These are phyloP conservation scores for Delia radicum DNA, from an alignment of 1,140 invertebrate species.

Conservation along the genomic window DNA sequence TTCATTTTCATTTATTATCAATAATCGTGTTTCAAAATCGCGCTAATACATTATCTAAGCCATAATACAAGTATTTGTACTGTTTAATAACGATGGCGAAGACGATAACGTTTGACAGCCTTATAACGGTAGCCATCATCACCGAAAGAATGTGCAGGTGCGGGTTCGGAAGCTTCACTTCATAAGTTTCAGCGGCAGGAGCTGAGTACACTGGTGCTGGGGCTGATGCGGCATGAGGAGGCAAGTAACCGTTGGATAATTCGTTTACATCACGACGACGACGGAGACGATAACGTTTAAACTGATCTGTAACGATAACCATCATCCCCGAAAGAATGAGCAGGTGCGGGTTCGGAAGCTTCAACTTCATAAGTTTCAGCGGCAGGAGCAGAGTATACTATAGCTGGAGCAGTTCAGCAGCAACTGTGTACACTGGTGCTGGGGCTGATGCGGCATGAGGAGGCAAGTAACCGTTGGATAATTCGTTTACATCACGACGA, in stretches of 20 bases:
- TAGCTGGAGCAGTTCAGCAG: background rate
- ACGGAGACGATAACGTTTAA: slow-evolving; percentile 31
- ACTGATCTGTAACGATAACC: slow-evolving; percentile 38
- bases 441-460: slow-evolving; percentile 18
- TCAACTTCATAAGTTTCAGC: slow-evolving; percentile 26
- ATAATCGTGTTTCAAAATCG: too few relatives aligned
- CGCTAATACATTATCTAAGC: too few relatives aligned
- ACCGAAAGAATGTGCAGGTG: background rate
- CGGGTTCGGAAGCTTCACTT: slow-evolving; percentile 20
- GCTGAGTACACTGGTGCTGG: background rate
- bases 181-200: slow-evolving; percentile 10
- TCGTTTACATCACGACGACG: slow-evolving; percentile 38
- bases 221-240: slow-evolving; percentile 24
- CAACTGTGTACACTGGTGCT: slow-evolving; percentile 13
- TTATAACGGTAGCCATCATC: slow-evolving; percentile 38
- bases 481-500: slow-evolving; percentile 35
- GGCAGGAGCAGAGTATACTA: background rate
- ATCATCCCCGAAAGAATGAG: slow-evolving; percentile 31
- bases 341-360: background rate
- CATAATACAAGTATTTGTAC: background rate
- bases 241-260: slow-evolving; percentile 38
- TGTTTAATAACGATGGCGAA: slow-evolving; percentile 15
- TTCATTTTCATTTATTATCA: too few relatives aligned
- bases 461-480: slow-evolving; percentile 39
- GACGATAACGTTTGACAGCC: slow-evolving; percentile 32